phyloP scores from a whole-genome alignment of 1,140 invertebrate genomes.

The Solenopsis invicta region DNA sequence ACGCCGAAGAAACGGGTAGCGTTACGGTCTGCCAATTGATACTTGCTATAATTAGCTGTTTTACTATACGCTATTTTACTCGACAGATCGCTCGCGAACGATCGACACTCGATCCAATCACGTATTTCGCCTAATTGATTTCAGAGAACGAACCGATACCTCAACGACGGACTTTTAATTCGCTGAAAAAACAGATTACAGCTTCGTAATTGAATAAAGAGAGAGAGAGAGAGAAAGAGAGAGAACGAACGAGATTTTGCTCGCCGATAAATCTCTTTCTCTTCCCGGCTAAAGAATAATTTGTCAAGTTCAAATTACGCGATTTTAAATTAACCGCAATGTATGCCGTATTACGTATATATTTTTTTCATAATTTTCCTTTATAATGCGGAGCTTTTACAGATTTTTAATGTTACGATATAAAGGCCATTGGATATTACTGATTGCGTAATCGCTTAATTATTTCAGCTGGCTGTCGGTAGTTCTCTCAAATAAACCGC shows the following conservation, averaged over 20 bases:
- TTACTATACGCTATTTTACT: neutral
- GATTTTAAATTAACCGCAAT: constrained; percentile 2
- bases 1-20: neutral
- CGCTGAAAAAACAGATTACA: neutral
- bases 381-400: neutral
- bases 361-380: neutral
- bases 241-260: neutral
- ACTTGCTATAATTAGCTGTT: constrained; percentile 25
- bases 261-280: constrained; percentile 2
- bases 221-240: neutral
- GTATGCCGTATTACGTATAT: neutral
- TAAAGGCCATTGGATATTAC: neutral
- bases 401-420: constrained; percentile 1
- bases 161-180: neutral
- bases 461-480: neutral
- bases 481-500: neutral
- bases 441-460: constrained; percentile 41
- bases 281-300: neutral
- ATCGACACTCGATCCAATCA: neutral
- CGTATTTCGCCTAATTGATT: neutral
- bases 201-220: constrained; percentile 1
- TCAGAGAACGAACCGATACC: neutral
- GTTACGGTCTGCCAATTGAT: neutral
- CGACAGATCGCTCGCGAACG: neutral
- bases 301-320: constrained; percentile 20